These are phyloP conservation scores for Slavum lentiscoides DNA, from an alignment of 2,888 invertebrate species.

Conservation along the genomic window DNA sequence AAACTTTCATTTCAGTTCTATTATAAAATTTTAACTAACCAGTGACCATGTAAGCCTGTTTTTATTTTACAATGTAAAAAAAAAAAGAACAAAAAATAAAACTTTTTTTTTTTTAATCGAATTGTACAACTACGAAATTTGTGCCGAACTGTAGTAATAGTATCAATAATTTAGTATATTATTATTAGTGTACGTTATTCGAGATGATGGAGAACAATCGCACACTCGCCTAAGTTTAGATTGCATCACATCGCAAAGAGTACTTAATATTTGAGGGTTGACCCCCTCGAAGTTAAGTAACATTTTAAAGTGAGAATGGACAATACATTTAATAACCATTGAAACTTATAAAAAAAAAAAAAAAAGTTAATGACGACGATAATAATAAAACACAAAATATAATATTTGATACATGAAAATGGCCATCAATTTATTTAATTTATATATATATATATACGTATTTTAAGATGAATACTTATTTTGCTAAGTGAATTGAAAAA, in stretches of 20 bases:
- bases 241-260: constrained; percentile 48
- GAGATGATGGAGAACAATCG: constrained; percentile 45
- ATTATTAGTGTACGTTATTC: constrained; percentile 49
- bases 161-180: constrained; percentile 36
- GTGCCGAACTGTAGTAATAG: constrained; percentile 37
- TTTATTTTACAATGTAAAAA: constrained; percentile 36
- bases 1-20: constrained; percentile 36
- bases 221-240: constrained; percentile 46
- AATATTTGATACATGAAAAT: constrained; percentile 51
- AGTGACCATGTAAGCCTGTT: constrained; percentile 44
- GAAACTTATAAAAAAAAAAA: constrained; percentile 17
- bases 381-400: constrained; percentile 50
- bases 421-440: constrained; percentile 48
- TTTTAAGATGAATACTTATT: constrained; percentile 35
- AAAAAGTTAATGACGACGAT: constrained; percentile 29
- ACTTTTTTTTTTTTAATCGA: constrained; percentile 21
- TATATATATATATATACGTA: constrained; percentile 40
- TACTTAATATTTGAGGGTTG: constrained; percentile 39
- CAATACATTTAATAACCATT: constrained; percentile 26
- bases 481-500: constrained; percentile 45
- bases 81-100: constrained; percentile 20
- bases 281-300: constrained; percentile 41
- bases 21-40: constrained; percentile 43
- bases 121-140: constrained; percentile 40
- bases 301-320: constrained; percentile 41